Conservation (phyloP, 2,888 invertebrate genomes). For the Heteromurus nitidus region DNA sequence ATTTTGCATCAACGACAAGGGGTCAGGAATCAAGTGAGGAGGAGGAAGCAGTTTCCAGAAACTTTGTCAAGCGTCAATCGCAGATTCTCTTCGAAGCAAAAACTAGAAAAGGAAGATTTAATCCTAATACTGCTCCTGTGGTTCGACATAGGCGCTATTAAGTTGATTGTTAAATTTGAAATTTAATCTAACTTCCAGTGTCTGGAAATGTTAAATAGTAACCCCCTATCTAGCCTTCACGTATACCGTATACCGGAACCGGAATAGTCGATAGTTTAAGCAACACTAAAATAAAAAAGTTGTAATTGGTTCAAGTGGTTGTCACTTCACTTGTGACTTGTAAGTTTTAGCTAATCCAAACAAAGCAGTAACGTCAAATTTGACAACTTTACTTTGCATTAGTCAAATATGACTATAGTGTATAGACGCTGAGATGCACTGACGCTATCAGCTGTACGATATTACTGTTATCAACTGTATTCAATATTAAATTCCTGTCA, state of each 20-base stretch:
- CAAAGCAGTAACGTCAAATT: too few relatives aligned
- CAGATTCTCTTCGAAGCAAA: slow-evolving; percentile 72
- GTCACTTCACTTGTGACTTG: too few relatives aligned
- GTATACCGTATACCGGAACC: not conserved
- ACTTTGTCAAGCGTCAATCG: slow-evolving; percentile 71
- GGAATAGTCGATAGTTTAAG: too few relatives aligned
- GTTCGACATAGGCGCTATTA: slow-evolving; percentile 53
- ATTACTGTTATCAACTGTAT: too few relatives aligned
- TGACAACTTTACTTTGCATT: too few relatives aligned
- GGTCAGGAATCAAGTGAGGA: slow-evolving; percentile 72
- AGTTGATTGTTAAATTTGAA: not conserved
- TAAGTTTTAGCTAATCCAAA: too few relatives aligned
- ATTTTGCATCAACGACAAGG: not conserved
- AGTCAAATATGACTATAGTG: too few relatives aligned
- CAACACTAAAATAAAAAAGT: too few relatives aligned
- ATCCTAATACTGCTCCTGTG: slow-evolving; percentile 60
- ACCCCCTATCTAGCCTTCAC: not conserved
- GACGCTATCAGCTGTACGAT: too few relatives aligned
- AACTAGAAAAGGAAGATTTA: slow-evolving; percentile 72
- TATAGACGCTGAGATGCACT: too few relatives aligned
- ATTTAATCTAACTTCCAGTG: not conserved
- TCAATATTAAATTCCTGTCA: too few relatives aligned
- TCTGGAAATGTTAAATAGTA: not conserved
- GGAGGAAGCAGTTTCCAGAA: slow-evolving; percentile 71
- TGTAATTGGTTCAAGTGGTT: too few relatives aligned